Base-by-base conservation (phyloP, 2,113 vertebrate species). In the Nothoprocta perdicaria region DNA sequence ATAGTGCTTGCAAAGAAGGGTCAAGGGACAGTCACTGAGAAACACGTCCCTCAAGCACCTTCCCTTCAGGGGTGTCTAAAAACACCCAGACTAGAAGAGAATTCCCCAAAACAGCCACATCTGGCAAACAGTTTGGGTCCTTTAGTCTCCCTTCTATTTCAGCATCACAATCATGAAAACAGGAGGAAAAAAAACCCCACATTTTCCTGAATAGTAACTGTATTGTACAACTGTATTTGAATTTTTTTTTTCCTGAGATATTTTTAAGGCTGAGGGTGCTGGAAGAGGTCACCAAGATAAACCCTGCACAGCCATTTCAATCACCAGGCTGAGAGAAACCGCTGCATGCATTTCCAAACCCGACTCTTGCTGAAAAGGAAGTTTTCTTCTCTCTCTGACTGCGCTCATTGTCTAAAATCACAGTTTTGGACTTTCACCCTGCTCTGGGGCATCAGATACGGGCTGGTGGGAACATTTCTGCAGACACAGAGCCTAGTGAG, bases 131-230 rank as follows among this genome's bases (percentile, higher is more conserved):
- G 22, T 10, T 52, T 4, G 5, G 2, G 4, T 46, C 43, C 31
- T 92, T 89, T 79, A 35, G 38, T 72, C 72, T 73, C n/a, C 38
- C 33, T 24, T 31, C 33, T 21, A 12, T 33, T 67, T 71, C 84
- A 67, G 46, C 43, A 84, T 31, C 74, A 35, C 17, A 5, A 31
- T 31, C 69, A 40, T 14, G 14, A 71, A 74, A 71, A 12, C 0
- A 1, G 5, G 22, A 46, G 7, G 18, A 45, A 6, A 8, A 0
- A 26, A 52, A 23, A 55, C 33, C 29, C 11, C 2, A 0, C 14
- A 23, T 60, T 91, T 81, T 38, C 23, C 75, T 68, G 40, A 61
- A 50, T 1, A 38, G 45, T 2, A 74, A 29, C 8, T 27, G 60
- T 31, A 48, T 3, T 27, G 43, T 18, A 81, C 23, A 85, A 35